These are phyloP conservation scores for Eupsilia transversa DNA, from an alignment of 2,888 invertebrate genomes.

Conservation along the genomic window DNA sequence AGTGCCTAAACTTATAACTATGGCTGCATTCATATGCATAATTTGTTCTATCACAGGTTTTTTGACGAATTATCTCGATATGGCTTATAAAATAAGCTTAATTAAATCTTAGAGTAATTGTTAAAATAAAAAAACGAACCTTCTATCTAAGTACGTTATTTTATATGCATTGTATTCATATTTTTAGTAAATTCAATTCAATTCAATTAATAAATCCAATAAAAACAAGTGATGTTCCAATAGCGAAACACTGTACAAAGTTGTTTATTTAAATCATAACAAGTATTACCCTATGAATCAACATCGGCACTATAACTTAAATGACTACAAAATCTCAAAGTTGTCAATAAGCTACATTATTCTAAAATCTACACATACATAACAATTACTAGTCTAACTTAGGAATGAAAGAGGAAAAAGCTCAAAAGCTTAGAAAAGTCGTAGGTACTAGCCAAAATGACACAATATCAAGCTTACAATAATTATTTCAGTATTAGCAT, in stretches of 20 bases:
- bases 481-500: not conserved
- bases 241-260: not conserved
- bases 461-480: not conserved
- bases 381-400: slow-evolving; percentile 19
- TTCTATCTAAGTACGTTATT: not conserved
- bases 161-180: not conserved
- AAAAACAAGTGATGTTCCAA: slow-evolving; percentile 10
- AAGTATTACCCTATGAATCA: not conserved
- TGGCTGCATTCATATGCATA: slow-evolving; percentile 28
- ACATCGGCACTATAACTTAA: not conserved
- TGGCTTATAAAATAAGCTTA: slow-evolving; percentile 25
- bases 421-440: not conserved
- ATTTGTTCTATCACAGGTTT: slow-evolving; percentile 83
- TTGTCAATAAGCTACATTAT: not conserved
- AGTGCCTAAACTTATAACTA: slow-evolving; percentile 22
- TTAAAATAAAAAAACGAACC: not conserved
- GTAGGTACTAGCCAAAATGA: not conserved
- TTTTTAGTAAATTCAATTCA: not conserved
- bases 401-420: slow-evolving; percentile 57
- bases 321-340: slow-evolving; percentile 8
- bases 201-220: not conserved
- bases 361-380: slow-evolving; percentile 7
- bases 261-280: not conserved
- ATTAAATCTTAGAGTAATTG: slow-evolving; percentile 14
- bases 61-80: slow-evolving; percentile 79